phyloP scores from a whole-genome alignment of 2,797 vertebrate species.

The Pogonophryne albipinna region DNA sequence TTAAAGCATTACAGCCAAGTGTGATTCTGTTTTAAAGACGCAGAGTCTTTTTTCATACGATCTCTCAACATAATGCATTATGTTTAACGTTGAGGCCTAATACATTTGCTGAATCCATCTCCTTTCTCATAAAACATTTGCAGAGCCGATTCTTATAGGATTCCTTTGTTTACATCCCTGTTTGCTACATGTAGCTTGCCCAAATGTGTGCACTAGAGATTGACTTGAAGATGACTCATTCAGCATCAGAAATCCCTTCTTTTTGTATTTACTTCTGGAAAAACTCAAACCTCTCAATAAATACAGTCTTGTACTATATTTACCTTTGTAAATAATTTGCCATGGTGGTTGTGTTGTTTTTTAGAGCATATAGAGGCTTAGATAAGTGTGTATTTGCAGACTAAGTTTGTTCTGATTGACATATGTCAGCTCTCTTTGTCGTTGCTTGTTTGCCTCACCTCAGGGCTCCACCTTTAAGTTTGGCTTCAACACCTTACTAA shows the following conservation, averaged over 20 bases:
- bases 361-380: not conserved
- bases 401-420: slow-evolving; percentile 8
- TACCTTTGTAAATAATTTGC: not conserved
- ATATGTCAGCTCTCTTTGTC: not conserved
- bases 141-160: not conserved
- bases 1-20: not conserved
- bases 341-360: not conserved
- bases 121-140: not conserved
- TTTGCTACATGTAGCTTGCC: not conserved
- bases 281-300: not conserved
- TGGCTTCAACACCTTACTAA: slow-evolving; percentile 10
- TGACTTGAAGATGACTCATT: not conserved
- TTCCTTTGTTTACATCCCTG: not conserved
- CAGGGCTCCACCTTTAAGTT: not conserved
- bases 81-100: not conserved
- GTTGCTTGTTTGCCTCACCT: not conserved
- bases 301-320: not conserved
- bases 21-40: not conserved
- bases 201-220: too few species aligned
- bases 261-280: not conserved
- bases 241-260: not conserved
- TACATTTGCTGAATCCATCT: not conserved
- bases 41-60: not conserved
- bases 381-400: not conserved
- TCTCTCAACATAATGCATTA: not conserved